These are phyloP conservation scores for Apomyelois bistriatella DNA, from an alignment of 2,888 invertebrate species.

Conservation along the genomic window DNA sequence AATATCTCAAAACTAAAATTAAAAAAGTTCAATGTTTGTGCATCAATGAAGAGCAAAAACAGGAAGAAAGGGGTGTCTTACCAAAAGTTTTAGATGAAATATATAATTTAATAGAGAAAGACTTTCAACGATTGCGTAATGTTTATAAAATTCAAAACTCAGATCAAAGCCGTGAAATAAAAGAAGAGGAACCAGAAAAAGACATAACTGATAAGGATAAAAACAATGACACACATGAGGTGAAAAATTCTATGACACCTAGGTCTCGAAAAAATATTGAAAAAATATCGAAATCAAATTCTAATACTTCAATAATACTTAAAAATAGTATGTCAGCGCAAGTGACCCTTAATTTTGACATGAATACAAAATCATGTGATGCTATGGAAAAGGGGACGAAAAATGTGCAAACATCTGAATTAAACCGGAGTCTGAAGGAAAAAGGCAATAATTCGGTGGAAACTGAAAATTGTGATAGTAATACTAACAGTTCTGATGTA, in stretches of 20 bases:
- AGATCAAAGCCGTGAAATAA: slow-evolving; percentile 11
- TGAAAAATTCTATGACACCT: background rate
- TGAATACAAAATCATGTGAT: slow-evolving; percentile 43
- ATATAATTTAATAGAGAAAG: slow-evolving; percentile 56
- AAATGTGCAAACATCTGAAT: slow-evolving; percentile 29
- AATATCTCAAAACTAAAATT: slow-evolving; percentile 68
- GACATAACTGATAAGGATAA: slow-evolving; percentile 24
- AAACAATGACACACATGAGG: background rate
- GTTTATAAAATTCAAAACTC: slow-evolving; percentile 39
- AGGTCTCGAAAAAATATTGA: background rate
- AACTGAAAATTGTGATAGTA: slow-evolving; percentile 26
- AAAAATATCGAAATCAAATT: slow-evolving; percentile 21
- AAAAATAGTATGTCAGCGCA: slow-evolving; percentile 38
- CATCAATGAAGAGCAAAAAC: slow-evolving; percentile 31
- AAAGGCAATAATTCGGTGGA: slow-evolving; percentile 25
- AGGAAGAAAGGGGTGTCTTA: slow-evolving; percentile 34
- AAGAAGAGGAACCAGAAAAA: slow-evolving; percentile 34
- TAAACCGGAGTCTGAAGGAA: slow-evolving; percentile 20
- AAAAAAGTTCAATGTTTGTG: slow-evolving; percentile 56
- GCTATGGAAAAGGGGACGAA: slow-evolving; percentile 26
- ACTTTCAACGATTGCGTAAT: slow-evolving; percentile 58
- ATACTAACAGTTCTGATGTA: slow-evolving; percentile 17
- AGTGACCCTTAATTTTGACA: slow-evolving; percentile 31
- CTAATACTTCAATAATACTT: slow-evolving; percentile 23
- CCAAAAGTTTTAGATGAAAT: slow-evolving; percentile 54